Evolutionary conservation across 2,113 vertebrate species (phyloP).

Genomic region (Ailurus styani): DNA sequence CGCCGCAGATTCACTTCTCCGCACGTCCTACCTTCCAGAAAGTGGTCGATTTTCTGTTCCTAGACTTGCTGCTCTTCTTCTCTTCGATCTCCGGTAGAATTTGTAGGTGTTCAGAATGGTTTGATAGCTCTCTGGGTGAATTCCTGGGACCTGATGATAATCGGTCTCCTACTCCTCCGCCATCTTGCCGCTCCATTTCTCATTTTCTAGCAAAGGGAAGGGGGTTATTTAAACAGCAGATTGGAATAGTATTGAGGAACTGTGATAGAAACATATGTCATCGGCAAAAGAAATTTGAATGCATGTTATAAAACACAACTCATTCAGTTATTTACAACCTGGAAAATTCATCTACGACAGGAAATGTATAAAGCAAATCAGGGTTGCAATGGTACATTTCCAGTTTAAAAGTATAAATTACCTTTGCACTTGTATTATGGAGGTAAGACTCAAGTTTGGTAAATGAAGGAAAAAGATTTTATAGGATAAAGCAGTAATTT

Average conservation of each 20-base stretch:
- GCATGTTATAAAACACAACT: slow-evolving; percentile 22
- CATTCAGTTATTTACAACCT: slow-evolving; percentile 54
- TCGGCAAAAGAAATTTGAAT: not conserved
- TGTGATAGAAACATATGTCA: slow-evolving; percentile 15
- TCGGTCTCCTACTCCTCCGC: no score
- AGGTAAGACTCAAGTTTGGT: slow-evolving; percentile 34
- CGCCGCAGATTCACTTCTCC: no score
- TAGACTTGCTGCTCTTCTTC: no score
- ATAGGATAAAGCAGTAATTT: slow-evolving; percentile 65
- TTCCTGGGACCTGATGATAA: no score
- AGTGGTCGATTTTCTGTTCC: no score
- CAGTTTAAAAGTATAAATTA: slow-evolving; percentile 68
- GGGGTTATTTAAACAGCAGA: slow-evolving; percentile 1
- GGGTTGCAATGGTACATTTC: slow-evolving; percentile 63
- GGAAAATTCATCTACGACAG: slow-evolving; percentile 22
- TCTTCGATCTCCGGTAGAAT: no score
- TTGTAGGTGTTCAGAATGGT: no score
- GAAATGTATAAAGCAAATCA: slow-evolving; percentile 34
- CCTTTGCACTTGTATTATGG: slow-evolving; percentile 13
- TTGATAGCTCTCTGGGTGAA: no score
- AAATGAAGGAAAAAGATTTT: slow-evolving; percentile 76
- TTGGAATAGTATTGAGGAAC: not conserved
- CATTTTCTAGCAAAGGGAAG: not conserved
- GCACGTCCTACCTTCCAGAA: no score
- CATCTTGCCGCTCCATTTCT: no score